Base-by-base conservation (phyloP, 1,140 invertebrate species). In the Hycleus phaleratus region DNA sequence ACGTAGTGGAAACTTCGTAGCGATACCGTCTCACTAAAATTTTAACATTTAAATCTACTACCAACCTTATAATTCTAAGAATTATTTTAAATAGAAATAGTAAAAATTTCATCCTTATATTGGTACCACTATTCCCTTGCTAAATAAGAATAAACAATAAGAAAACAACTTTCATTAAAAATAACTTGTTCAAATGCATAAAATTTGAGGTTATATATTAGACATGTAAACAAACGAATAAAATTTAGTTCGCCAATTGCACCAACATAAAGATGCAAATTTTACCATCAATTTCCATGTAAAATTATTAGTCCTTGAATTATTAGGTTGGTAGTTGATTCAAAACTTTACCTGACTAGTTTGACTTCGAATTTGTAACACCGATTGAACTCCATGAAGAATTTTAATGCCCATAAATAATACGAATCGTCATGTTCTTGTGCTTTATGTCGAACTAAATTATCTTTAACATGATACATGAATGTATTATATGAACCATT, bases 301-400 rank as follows among this genome's bases (percentile, higher is more conserved):
- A 18, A 18, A 18, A 18, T 18, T 18, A 18, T 18, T 18, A 18
- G 18, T 18, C 18, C 18, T 18, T 18, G 18, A 18, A 18, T 1
- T 18, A 18, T 18, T 18, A 18, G 18, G 18, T 18, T 18, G 18
- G 18, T 18, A 18, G 18, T 53, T 24, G 24, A 26, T 7, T 42
- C n/a, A 38, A 40, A 52, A 26, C 58, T 62, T 79, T 76, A 92
- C 90, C 90, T 91, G 49, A 97, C 86, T 62, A 92, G 80, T 75
- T 93, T 91, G 60, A 95, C 83, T 76, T 90, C 82, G 69, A 93
- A 91, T 67, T 86, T 85, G 66, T 86, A 81, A 68, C 85, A 79
- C 62, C 95, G 83, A 81, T 95, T 96, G 75, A 98, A 97, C 75
- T 96, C 91, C 92, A 97, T 95, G 74, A 97, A 98, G 77, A 97